These are phyloP conservation scores for Parasteatoda tepidariorum DNA, from an alignment of 1,140 invertebrate genomes.

Conservation along the genomic window DNA sequence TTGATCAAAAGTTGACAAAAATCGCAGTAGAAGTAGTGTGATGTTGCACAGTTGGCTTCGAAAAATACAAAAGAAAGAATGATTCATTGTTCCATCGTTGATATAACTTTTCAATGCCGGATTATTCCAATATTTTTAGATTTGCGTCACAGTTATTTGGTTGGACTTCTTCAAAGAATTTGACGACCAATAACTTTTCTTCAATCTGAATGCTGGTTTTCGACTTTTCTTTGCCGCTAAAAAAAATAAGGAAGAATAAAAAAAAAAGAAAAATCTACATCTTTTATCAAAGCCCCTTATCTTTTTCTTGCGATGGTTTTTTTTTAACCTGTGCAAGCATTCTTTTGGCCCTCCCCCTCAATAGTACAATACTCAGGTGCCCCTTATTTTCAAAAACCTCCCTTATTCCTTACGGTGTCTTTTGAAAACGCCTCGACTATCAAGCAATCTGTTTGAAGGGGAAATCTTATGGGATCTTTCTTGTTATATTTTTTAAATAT, in stretches of 20 bases:
- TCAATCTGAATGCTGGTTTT: constrained; percentile 24
- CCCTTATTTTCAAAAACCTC: constrained; percentile 25
- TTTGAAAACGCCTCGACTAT: constrained; percentile 47
- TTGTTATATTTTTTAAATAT: constrained; percentile 40
- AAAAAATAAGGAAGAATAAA: too few relatives aligned
- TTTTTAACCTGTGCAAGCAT: constrained; percentile 41
- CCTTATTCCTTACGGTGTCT: constrained; percentile 36
- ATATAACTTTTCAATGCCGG: neutral
- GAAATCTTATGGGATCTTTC: too few relatives aligned
- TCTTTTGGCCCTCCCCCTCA: constrained; percentile 41
- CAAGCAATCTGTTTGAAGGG: constrained; percentile 44
- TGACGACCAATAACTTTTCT: constrained; percentile 29
- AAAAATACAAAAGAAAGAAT: too few relatives aligned
- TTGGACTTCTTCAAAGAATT: neutral
- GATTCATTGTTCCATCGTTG: constrained; percentile 11
- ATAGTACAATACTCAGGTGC: constrained; percentile 23
- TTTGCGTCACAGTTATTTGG: constrained; percentile 33
- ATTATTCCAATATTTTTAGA: constrained; percentile 11
- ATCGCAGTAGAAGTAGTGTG: too few relatives aligned
- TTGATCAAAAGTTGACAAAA: too few relatives aligned
- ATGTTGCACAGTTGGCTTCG: too few relatives aligned
- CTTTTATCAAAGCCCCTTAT: constrained; percentile 27
- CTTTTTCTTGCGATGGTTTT: constrained; percentile 10
- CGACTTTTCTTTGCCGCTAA: constrained; percentile 17
- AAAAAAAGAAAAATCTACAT: neutral